phyloP scores from a whole-genome alignment of 2,113 vertebrate genomes.

The Aplodontia rufa region DNA sequence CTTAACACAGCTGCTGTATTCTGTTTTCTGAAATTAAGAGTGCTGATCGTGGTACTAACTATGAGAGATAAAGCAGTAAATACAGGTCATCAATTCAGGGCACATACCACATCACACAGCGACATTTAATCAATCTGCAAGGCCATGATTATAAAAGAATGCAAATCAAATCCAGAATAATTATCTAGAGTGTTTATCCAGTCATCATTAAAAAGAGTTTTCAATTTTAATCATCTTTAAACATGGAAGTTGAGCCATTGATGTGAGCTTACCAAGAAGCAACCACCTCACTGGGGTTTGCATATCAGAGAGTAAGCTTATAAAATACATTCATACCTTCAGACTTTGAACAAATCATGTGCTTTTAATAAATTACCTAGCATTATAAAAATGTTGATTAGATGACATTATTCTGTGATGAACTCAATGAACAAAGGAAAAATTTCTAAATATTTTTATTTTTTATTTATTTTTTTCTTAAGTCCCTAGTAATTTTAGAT shows the following conservation, averaged over 20 bases:
- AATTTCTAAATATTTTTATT: too few species aligned
- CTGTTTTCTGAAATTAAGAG: background rate
- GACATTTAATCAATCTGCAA: constrained; percentile 11
- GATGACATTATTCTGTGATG: background rate
- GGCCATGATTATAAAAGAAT: background rate
- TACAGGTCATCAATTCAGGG: background rate
- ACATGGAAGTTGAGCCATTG: background rate
- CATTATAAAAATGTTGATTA: background rate
- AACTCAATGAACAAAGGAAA: background rate
- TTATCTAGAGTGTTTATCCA: background rate
- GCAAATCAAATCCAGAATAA: constrained; percentile 17
- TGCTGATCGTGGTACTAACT: background rate
- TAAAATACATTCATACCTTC: background rate
- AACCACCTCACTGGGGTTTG: background rate
- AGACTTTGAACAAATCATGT: background rate
- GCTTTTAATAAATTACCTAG: background rate
- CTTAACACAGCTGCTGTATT: background rate
- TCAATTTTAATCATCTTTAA: background rate
- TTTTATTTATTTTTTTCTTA: background rate
- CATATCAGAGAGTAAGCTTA: background rate
- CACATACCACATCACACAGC: background rate
- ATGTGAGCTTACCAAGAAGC: background rate
- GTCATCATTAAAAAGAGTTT: background rate
- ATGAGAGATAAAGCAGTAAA: background rate
- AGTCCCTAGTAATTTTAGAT: background rate